Base-by-base conservation (phyloP, 2,797 vertebrate species). In the Percopsis omiscomaycus region DNA sequence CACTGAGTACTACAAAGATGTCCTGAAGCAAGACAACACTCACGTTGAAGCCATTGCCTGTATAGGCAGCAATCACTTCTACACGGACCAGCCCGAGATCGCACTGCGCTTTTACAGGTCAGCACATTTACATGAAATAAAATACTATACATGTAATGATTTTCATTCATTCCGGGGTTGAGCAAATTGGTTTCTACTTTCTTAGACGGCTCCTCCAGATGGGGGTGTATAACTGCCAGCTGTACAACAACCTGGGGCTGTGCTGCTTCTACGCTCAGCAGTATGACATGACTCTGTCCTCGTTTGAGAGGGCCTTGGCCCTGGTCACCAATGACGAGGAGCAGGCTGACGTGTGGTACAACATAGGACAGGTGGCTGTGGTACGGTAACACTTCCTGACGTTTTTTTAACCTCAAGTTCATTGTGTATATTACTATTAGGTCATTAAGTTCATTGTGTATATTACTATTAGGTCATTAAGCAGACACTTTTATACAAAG, bases 201-300 rank as follows among this genome's bases (percentile, higher is more conserved):
- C 3, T 12, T 74, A 99, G 97, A 72, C 95, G 97, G 12, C 92
- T 99, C 51, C 92, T 99, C 68, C 97, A 99, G 89, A 98, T 98
- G 96, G 98, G 98, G 30, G 94, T 99, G 67, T 98, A 98, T 80
- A 98, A 97, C 89, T 97, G 96, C 86, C 96, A 97, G 61, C 94
- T 99, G 66, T 97, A 97, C 77, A 99, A 98, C 93, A 99, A 99
- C 86, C 91, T 99, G 86, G 98, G 96, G 14, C 92, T 99, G 69
- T 98, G 96, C 78, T 99, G 98, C 91, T 99, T 98, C 88, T 98
- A 95, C 9, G 97, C 97, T 50, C 98, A 99, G 91, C 98, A 99
- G 84, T 99, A 98, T n/a, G 98, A 99, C 80, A 96, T 99, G 96
- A 96, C 95, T 13, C 91, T 99, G 55, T 95, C 94, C 52, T 98